phyloP scores from a whole-genome alignment of 2,888 invertebrate genomes.

The Acrobasis suavella region DNA sequence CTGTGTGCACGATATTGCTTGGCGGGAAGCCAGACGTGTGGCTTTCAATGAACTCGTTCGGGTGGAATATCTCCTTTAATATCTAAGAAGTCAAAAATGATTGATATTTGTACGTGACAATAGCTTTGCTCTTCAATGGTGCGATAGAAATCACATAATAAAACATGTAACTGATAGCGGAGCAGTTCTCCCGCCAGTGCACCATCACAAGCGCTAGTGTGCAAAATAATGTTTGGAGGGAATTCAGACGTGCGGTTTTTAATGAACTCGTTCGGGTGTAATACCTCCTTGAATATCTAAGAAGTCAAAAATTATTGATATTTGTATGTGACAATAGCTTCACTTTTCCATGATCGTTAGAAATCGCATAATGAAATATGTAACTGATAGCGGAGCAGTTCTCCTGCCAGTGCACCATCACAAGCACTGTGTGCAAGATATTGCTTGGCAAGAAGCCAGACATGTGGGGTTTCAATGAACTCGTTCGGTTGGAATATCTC shows the following conservation, averaged over 20 bases:
- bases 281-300: not conserved
- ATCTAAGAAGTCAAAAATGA: not conserved
- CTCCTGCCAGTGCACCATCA: constrained; percentile 60
- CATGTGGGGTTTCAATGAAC: no score
- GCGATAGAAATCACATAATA: no score
- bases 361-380: constrained; percentile 11
- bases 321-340: not conserved
- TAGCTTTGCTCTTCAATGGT: no score
- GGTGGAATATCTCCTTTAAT: not conserved
- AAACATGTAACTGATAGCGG: not conserved
- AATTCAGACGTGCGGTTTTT: not conserved
- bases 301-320: not conserved
- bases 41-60: not conserved
- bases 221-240: no score
- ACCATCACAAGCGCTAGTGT: not conserved
- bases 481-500: not conserved
- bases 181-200: not conserved
- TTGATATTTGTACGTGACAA: not conserved
- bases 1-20: constrained; percentile 43
- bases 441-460: not conserved
- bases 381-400: not conserved
- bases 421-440: constrained; percentile 57
- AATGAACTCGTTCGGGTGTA: not conserved
- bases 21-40: not conserved
- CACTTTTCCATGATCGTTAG: no score